phyloP scores from a whole-genome alignment of 2,113 vertebrate species.

The Speoplatyrhinus poulsoni region DNA sequence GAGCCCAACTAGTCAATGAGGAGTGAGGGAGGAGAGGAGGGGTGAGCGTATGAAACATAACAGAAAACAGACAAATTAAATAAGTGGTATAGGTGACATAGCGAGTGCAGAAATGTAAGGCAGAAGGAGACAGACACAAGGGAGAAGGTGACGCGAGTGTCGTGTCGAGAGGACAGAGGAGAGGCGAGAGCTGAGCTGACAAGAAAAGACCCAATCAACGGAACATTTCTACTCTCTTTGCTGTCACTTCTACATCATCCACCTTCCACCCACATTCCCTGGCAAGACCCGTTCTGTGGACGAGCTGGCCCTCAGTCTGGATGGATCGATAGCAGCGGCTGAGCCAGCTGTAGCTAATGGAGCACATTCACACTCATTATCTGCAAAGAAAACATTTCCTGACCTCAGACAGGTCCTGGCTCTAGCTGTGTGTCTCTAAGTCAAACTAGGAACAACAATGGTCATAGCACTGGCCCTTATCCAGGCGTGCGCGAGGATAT shows the following conservation, averaged over 20 bases:
- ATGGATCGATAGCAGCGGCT: conserved; percentile 25
- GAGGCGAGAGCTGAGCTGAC: neutral
- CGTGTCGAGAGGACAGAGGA: neutral
- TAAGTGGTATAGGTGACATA: neutral
- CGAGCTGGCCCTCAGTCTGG: conserved; percentile 17
- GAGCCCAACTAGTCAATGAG: neutral
- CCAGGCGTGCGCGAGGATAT: conserved; percentile 10
- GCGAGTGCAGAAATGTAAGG: neutral
- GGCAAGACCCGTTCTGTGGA: neutral
- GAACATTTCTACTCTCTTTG: conserved; percentile 3
- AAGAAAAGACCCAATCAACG: neutral
- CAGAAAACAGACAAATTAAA: neutral
- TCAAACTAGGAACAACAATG: conserved; percentile 33
- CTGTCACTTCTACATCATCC: neutral
- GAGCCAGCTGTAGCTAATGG: conserved; percentile 47
- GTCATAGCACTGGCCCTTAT: conserved; percentile 9
- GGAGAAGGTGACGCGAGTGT: neutral
- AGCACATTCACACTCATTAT: conserved; percentile 47
- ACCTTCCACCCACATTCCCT: neutral
- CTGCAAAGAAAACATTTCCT: conserved; percentile 44
- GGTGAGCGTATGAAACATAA: neutral
- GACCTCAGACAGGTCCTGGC: conserved; percentile 14
- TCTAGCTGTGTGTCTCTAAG: conserved; percentile 27
- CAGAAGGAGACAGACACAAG: neutral
- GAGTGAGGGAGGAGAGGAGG: neutral